These are phyloP conservation scores for Bos taurus DNA, from an alignment of 2,113 vertebrate genomes.

Conservation along the genomic window ARS-UCD2.0 NC_037338.1:11509501-11510000, in stretches of 20 bases:
- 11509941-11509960: neutral
- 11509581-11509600: neutral
- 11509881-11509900: neutral
- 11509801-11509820: neutral
- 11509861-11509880: neutral
- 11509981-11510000: neutral
- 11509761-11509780: neutral
- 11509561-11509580: constrained; percentile 17
- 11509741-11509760: neutral
- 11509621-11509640: neutral
- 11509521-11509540: constrained; percentile 64
- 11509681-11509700: neutral
- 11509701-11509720: neutral
- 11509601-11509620: neutral
- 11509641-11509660: neutral
- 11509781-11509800: neutral
- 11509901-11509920: neutral
- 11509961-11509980: neutral
- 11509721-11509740: neutral
- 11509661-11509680: constrained; percentile 47
- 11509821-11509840: neutral
- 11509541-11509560: constrained; percentile 39
- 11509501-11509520: constrained; percentile 43
- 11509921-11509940: neutral
- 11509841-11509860: neutral